A percentile compares a stretch with the other conserved stretches of the same genome.
Conservation (phyloP, 1,140 invertebrate species). For the Bombus terrestris region DNA sequence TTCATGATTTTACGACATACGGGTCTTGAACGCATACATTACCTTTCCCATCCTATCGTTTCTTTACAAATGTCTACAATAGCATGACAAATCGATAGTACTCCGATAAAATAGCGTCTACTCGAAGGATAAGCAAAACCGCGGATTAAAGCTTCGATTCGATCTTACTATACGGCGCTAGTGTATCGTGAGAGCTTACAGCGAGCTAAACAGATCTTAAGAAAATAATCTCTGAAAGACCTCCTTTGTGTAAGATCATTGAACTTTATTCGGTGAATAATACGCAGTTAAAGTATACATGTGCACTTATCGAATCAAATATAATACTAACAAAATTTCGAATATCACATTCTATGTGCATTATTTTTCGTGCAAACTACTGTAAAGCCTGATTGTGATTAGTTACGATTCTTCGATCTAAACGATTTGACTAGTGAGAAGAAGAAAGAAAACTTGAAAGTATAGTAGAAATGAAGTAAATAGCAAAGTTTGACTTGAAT, state of each 20-base stretch:
- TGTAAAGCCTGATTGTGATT: too few relatives aligned
- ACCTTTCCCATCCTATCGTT: too few relatives aligned
- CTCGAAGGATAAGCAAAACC: neutral
- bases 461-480: too few relatives aligned
- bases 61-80: neutral
- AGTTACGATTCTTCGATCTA: too few relatives aligned
- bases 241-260: constrained; percentile 30
- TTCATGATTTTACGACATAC: too few relatives aligned
- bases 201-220: neutral
- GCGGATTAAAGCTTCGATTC: neutral
- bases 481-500: neutral
- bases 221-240: constrained; percentile 10
- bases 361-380: too few relatives aligned
- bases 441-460: too few relatives aligned
- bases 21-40: too few relatives aligned
- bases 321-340: neutral
- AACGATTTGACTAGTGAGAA: too few relatives aligned
- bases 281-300: too few relatives aligned
- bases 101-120: neutral
- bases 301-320: neutral
- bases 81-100: neutral
- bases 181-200: neutral
- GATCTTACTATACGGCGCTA: neutral
- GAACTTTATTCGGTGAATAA: constrained; percentile 7
- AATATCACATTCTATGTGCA: neutral